A percentile compares a stretch with the other conserved stretches of the same genome.
phyloP scores from a whole-genome alignment of 2,113 vertebrate genomes.

The Trogon melanurus region DNA sequence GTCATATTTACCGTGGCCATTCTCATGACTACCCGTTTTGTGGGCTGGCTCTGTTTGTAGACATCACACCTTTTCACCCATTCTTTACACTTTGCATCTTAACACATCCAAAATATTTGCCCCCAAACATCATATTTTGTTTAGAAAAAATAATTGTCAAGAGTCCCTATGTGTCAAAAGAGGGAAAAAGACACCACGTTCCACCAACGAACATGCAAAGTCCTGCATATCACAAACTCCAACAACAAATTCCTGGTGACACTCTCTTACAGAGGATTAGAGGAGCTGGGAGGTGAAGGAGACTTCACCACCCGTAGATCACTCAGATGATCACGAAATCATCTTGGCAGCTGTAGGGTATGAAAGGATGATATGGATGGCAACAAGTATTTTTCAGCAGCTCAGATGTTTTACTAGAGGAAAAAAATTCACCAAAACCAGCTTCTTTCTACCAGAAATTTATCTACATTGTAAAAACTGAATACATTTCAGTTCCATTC shows the following conservation, averaged over 20 bases:
- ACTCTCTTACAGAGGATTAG: not conserved
- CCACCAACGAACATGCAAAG: not conserved
- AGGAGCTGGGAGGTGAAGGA: not conserved
- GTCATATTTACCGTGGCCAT: conserved; percentile 63
- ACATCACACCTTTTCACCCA: conserved; percentile 66
- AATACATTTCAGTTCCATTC: not conserved
- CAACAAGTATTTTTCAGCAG: not conserved
- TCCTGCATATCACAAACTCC: not conserved
- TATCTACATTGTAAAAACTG: not conserved
- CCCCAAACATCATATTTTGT: not conserved
- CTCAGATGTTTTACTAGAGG: not conserved
- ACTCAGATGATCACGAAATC: not conserved
- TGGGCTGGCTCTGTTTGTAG: conserved; percentile 34
- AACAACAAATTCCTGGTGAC: not conserved
- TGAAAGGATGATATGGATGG: not conserved
- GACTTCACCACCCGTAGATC: not conserved
- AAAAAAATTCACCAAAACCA: not conserved
- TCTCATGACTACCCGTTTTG: not conserved
- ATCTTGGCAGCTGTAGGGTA: no score
- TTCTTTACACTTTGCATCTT: conserved; percentile 41
- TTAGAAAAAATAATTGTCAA: conserved; percentile 35
- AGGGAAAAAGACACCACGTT: not conserved
- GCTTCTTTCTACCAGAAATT: not conserved
- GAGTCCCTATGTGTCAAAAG: not conserved
- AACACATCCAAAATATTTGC: conserved; percentile 19